phyloP scores from a whole-genome alignment of 92 coral and sea anemone genomes.

The Porites rus region DNA sequence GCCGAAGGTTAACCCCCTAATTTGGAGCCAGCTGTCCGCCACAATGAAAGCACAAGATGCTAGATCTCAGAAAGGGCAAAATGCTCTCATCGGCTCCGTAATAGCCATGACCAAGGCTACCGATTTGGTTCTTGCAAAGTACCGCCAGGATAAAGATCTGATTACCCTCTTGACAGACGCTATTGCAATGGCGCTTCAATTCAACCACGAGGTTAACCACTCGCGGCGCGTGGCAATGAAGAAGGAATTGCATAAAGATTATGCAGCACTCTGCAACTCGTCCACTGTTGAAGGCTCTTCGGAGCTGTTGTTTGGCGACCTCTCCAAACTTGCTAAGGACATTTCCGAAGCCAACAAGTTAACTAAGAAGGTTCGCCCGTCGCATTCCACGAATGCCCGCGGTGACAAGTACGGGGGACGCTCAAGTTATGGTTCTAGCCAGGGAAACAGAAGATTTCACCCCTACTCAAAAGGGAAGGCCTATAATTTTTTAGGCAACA shows the following conservation, averaged over 20 bases:
- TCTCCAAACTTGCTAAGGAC: constrained; percentile 35
- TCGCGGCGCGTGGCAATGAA: constrained; percentile 22
- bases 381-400: too few relatives aligned
- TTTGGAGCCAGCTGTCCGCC: constrained; percentile 47
- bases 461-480: too few relatives aligned
- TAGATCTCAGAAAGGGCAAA: constrained; percentile 36
- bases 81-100: constrained; percentile 32
- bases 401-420: too few relatives aligned
- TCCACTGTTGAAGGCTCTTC: neutral
- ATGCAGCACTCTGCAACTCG: constrained; percentile 21
- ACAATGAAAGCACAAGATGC: constrained; percentile 26
- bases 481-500: too few relatives aligned
- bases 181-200: constrained; percentile 40
- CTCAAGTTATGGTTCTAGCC: too few relatives aligned
- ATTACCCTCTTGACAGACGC: constrained; percentile 41
- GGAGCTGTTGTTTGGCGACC: constrained; percentile 24
- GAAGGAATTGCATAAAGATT: constrained; percentile 37
- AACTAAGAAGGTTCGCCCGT: too few relatives aligned
- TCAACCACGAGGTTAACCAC: constrained; percentile 47
- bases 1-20: constrained; percentile 42
- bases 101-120: constrained; percentile 41
- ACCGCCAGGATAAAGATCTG: constrained; percentile 40
- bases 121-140: constrained; percentile 18
- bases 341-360: too few relatives aligned
- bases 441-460: too few relatives aligned